These are phyloP conservation scores for Flexamia atlantica DNA, from an alignment of 2,888 invertebrate species.

Conservation along the genomic window DNA sequence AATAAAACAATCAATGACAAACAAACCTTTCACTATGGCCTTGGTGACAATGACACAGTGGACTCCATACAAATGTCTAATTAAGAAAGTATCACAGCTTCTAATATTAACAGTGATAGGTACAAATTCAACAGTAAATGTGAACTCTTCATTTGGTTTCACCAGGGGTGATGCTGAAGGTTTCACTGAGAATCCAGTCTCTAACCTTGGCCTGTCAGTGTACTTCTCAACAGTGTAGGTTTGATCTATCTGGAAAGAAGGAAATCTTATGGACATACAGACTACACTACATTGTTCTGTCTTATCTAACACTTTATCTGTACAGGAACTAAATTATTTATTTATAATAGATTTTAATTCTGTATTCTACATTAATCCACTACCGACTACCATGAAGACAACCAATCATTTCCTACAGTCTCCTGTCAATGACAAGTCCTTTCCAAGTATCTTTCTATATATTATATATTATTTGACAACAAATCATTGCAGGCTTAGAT, in stretches of 20 bases:
- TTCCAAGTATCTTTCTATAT: too few relatives aligned
- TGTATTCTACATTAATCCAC: too few relatives aligned
- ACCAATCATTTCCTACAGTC: too few relatives aligned
- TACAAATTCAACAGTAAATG: background rate
- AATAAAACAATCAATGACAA: background rate
- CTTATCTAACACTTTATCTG: too few relatives aligned
- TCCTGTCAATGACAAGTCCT: too few relatives aligned
- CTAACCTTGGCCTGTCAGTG: background rate
- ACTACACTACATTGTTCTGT: too few relatives aligned
- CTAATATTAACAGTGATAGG: background rate
- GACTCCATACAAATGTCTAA: background rate
- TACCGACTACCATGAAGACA: too few relatives aligned
- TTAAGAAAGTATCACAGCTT: background rate
- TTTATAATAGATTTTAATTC: too few relatives aligned
- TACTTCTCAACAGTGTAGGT: background rate
- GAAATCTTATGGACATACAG: background rate
- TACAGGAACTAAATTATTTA: too few relatives aligned
- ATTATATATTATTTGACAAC: too few relatives aligned
- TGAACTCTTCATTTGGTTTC: background rate
- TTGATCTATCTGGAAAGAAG: constrained; percentile 1
- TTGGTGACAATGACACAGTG: background rate
- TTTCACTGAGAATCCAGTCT: background rate
- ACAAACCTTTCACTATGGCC: constrained; percentile 5
- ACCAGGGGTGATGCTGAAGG: background rate
- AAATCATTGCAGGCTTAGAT: too few relatives aligned